Base-by-base conservation (phyloP, 2,888 invertebrate genomes). In the Phyto melanocephala region DNA sequence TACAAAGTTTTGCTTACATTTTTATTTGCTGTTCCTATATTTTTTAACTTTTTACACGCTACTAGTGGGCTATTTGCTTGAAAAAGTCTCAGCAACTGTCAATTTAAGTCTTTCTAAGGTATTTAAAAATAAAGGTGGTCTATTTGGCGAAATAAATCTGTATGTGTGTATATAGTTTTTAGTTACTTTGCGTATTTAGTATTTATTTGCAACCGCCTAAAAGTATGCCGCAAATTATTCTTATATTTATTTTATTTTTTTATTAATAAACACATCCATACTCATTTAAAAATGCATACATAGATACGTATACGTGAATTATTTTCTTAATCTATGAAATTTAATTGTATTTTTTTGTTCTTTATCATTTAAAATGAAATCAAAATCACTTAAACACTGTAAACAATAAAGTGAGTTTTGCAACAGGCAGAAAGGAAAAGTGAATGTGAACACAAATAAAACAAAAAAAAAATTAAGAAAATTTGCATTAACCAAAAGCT, bases 401-500 rank as follows among this genome's bases (percentile, higher is more conserved):
- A 60, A 60, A 33, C 50, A 60, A 50, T 68, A 28, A 67, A 67
- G 47, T 56, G 35, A 20, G n/a, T 74, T 63, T 10, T 67, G 58
- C 20, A 22, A 40, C 35, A 37, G 1, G n/a, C 24, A 58, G n/a
- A n/a, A n/a, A n/a, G 20, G 10, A 40, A 63, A 24, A 37, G 47
- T 13, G 17, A 37, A 60, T 33, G 20, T 45, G 42, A 50, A 22
- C 4, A 20, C 33, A n/a, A 35, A 20, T n/a, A 17, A 1, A 13
- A 50, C 15, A 40, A 54, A 37, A 17, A 72, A 50, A 54, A 58
- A 42, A 7, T 68, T 7, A 56, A 74, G 67, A 54, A 37, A 52
- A 80, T 67, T 68, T 74, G 67, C 67, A 42, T 74, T 62, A 54
- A 45, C 63, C 62, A 74, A 63, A 52, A 56, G 33, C 33, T 33